phyloP scores from a whole-genome alignment of 1,140 invertebrate species.

The Calephelis nemesis region DNA sequence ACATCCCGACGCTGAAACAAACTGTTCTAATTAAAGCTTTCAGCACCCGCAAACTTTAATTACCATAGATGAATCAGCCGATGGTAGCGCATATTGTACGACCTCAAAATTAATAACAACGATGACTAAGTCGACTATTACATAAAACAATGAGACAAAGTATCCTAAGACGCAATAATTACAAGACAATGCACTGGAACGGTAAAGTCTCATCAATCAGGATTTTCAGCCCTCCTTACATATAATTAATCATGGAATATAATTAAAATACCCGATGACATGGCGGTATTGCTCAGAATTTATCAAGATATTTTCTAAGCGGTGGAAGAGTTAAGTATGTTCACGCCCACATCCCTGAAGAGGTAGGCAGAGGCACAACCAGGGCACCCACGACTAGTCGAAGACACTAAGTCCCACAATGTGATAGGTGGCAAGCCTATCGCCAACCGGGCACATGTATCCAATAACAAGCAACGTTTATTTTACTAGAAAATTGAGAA shows the following conservation, averaged over 20 bases:
- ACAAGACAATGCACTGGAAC: slow-evolving; percentile 56
- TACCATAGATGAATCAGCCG: slow-evolving; percentile 49
- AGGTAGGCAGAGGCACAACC: no score
- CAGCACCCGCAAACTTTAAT: slow-evolving; percentile 24
- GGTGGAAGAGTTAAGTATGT: no score
- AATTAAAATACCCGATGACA: slow-evolving; percentile 77
- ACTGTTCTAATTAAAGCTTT: background rate
- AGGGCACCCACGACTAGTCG: no score
- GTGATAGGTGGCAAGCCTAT: no score
- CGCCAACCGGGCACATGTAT: no score
- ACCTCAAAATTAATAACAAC: slow-evolving; percentile 68
- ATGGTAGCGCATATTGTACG: slow-evolving; percentile 29
- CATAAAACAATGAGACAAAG: slow-evolving; percentile 66
- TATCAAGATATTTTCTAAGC: slow-evolving; percentile 22
- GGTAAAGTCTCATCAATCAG: slow-evolving; percentile 70
- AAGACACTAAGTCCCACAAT: no score
- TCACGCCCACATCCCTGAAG: no score
- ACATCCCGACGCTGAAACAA: no score
- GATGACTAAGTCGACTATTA: slow-evolving; percentile 64
- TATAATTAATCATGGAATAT: slow-evolving; percentile 76
- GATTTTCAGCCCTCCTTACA: slow-evolving; percentile 56
- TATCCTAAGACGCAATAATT: slow-evolving; percentile 69
- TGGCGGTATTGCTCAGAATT: slow-evolving; percentile 45
- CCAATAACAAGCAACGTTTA: no score
- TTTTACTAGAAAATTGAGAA: no score